Evolutionary conservation across 2,797 vertebrate genomes (phyloP).

Genomic region (Tapirus indicus): DNA sequence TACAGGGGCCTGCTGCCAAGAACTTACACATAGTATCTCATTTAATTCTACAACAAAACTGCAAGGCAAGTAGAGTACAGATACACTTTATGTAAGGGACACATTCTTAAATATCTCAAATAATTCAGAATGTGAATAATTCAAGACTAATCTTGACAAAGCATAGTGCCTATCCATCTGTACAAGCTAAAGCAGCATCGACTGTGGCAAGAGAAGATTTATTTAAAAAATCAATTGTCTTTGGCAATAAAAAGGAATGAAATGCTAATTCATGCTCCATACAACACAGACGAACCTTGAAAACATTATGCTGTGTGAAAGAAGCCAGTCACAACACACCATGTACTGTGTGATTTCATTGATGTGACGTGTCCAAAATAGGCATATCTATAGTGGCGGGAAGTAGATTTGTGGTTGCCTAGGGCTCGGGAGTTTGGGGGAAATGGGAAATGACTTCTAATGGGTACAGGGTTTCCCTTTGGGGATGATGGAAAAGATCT

Average conservation of each 20-base stretch:
- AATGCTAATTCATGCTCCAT: accelerated
- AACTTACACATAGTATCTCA: neutral
- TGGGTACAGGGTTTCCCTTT: neutral
- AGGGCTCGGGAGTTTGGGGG: neutral
- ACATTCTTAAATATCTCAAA: neutral
- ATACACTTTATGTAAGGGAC: neutral
- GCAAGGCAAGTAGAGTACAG: neutral
- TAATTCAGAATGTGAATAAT: neutral
- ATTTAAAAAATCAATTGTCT: neutral
- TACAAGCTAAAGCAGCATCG: neutral
- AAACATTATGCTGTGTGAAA: accelerated
- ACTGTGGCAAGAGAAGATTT: neutral
- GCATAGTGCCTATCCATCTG: neutral
- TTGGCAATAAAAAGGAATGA: neutral
- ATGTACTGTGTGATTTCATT: accelerated
- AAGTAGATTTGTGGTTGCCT: neutral
- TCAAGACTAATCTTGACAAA: neutral
- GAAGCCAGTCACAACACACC: neutral
- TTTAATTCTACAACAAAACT: neutral
- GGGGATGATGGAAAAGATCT: neutral
- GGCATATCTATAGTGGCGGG: neutral
- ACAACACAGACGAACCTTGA: neutral
- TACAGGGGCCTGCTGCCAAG: neutral
- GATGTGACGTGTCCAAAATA: neutral
- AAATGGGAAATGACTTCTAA: neutral